Evolutionary conservation across 35 echinoderm and acorn worm genomes (phyloP).

Genomic region (Chiridota heheva): DNA sequence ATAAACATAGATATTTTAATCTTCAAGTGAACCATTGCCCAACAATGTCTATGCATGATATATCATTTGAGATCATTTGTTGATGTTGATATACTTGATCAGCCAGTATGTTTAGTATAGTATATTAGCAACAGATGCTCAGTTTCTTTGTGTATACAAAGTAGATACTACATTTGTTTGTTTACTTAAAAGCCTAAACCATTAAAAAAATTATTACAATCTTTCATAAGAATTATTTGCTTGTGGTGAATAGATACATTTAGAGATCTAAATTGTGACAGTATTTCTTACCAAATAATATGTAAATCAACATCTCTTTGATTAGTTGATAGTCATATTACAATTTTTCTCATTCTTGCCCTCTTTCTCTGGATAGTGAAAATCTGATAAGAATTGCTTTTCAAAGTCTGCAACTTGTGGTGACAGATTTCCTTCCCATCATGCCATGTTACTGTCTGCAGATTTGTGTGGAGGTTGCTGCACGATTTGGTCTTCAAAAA

Average conservation of each 20-base stretch:
- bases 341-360: background rate
- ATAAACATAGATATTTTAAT: too few species aligned
- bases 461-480: constrained; percentile 70
- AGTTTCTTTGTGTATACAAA: too few species aligned
- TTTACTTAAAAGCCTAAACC: too few species aligned
- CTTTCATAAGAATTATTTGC: background rate
- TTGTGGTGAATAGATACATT: background rate
- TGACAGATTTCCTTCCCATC: constrained; percentile 91
- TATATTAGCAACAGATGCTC: too few species aligned
- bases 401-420: constrained; percentile 91
- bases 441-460: constrained; percentile 89
- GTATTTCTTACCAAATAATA: background rate
- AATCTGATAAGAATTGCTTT: constrained; percentile 85
- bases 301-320: background rate
- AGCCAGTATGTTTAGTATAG: too few species aligned
- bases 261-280: background rate
- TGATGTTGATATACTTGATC: too few species aligned
- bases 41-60: too few species aligned
- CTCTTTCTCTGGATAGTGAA: constrained; percentile 46
- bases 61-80: too few species aligned
- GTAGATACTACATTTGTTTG: too few species aligned
- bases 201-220: background rate
- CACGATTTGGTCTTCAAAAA: constrained; percentile 95
- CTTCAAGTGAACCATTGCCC: too few species aligned
- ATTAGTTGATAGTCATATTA: too few species aligned